Conservation (phyloP, 2,113 vertebrate species). For the Mobula hypostoma region DNA sequence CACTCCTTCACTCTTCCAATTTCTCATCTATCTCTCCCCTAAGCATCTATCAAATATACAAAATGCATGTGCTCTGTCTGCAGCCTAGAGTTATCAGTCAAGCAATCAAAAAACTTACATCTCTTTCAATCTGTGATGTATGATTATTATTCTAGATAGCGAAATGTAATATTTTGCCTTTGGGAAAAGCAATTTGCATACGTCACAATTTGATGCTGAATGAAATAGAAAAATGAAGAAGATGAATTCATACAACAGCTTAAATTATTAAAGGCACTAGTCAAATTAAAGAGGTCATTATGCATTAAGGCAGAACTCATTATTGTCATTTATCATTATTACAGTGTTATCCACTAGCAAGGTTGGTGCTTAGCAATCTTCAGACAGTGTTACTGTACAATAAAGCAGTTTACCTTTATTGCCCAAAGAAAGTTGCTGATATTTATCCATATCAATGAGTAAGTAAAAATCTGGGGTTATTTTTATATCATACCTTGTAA, state of each 20-base stretch:
- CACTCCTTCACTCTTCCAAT: too few relatives aligned
- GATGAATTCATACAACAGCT: slow-evolving; percentile 32
- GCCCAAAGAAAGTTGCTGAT: neutral
- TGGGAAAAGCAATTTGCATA: slow-evolving; percentile 26
- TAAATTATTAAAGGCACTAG: slow-evolving; percentile 35
- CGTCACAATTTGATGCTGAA: slow-evolving; percentile 30
- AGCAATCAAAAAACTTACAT: neutral
- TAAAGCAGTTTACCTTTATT: slow-evolving; percentile 14
- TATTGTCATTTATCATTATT: slow-evolving; percentile 35
- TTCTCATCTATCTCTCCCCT: too few relatives aligned
- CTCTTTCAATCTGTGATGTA: slow-evolving; percentile 12
- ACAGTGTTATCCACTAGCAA: slow-evolving; percentile 1
- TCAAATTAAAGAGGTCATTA: slow-evolving; percentile 37
- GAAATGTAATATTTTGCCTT: neutral
- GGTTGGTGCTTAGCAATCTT: slow-evolving; percentile 1
- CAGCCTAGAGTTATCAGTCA: neutral
- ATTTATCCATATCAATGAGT: neutral
- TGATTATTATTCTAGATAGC: neutral
- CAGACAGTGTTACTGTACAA: slow-evolving; percentile 17
- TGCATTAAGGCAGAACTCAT: slow-evolving; percentile 21
- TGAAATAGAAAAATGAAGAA: slow-evolving; percentile 30
- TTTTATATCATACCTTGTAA: neutral
- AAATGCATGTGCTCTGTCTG: neutral
- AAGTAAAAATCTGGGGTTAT: neutral
- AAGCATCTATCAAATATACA: too few relatives aligned